Conservation (phyloP, 2,113 vertebrate genomes). For the Australoheros scitulus region DNA sequence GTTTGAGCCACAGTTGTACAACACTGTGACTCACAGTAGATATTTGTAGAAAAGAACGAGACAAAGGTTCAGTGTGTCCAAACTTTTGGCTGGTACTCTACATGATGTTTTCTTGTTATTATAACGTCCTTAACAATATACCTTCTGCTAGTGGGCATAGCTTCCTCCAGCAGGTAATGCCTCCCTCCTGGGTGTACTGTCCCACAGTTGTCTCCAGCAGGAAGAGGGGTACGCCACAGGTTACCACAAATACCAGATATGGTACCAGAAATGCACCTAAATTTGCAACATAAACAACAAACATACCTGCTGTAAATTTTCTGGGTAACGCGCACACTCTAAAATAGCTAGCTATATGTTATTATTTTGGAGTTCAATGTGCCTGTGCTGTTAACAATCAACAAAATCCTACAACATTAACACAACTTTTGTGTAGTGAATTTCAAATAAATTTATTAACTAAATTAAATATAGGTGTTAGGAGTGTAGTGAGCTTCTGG, state of each 20-base stretch:
- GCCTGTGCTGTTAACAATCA: neutral
- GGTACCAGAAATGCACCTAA: constrained; percentile 80
- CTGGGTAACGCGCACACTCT: neutral
- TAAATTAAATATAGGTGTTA: neutral
- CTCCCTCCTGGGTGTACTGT: constrained; percentile 78
- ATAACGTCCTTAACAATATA: neutral
- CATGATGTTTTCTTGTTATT: neutral
- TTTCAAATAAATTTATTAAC: neutral
- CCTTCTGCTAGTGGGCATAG: constrained; percentile 78
- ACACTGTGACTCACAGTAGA: neutral
- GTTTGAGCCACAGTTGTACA: neutral
- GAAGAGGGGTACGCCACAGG: constrained; percentile 78
- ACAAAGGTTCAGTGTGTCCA: too few species aligned
- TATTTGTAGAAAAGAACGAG: neutral
- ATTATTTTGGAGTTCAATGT: neutral
- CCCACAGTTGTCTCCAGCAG: constrained; percentile 77
- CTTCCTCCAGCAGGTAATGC: constrained; percentile 78
- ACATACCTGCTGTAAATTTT: neutral
- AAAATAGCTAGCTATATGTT: too few species aligned
- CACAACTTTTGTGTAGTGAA: neutral
- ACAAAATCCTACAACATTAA: neutral
- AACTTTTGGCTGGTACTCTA: too few species aligned
- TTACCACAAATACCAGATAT: constrained; percentile 77
- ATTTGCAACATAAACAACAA: constrained; percentile 4
- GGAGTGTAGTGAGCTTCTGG: accelerated